Evolutionary conservation across 1,140 invertebrate species (phyloP), one percentile per base, ranked within the genome.

Genomic region (Asbolus verrucosus): DNA sequence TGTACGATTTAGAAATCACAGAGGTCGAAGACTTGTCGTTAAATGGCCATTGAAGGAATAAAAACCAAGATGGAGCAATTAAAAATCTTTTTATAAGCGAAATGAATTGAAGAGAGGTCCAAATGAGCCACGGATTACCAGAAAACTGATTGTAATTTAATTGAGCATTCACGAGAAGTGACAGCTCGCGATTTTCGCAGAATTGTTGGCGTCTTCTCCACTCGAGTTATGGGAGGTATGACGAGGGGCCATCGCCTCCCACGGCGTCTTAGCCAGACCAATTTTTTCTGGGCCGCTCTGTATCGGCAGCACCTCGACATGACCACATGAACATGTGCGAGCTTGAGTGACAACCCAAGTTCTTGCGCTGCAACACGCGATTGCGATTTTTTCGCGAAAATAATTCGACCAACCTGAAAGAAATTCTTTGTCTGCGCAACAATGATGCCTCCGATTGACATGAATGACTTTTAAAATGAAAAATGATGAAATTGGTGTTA

Each of bases 71-170:
- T n/a, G n/a, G 67, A 70, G 70, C 76, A 77, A 75, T 77, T 77
- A 75, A 77, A 77, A 75, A 74, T 74, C 60, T 75, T 77, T 77
- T 77, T 75, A 74, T 77, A 77, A 77, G 72, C 73, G 66, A 70
- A 65, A 73, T 70, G 73, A 73, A 75, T 75, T 73, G 69, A 69
- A 75, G 75, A 38, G 19, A 60, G 43, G 13, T 19, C 38, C 59
- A 72, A 77, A 77, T 75, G 74, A 73, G 76, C 71, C 69, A 59
- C 75, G 13, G 66, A 70, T 72, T 76, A 73, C 73, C 69, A 69
- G 75, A 74, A 73, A 74, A 74, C 67, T 74, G 36, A 72, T 74
- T 74, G 70, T 74, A 74, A 70, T 72, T 74, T 70, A 60, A 43
- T 14, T 11, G 39, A 63, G 18, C 36, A 27, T 63, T 73, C 72